Conservation (phyloP, 1,140 invertebrate genomes). For the Akabosia matsudoensis region DNA sequence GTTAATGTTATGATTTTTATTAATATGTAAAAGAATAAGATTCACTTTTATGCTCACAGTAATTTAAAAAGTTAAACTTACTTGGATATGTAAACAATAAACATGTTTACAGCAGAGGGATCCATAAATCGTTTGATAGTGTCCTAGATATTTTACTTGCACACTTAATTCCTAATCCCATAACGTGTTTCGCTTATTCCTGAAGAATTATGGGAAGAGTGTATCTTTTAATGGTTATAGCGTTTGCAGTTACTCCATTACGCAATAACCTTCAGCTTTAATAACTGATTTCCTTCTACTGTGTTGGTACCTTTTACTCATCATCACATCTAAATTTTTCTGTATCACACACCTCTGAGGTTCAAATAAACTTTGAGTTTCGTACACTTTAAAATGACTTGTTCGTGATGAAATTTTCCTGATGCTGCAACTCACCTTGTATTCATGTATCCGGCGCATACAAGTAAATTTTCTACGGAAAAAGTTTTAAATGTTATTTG, state of each 20-base stretch:
- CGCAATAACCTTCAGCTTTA: constrained; percentile 19
- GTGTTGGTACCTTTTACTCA: neutral
- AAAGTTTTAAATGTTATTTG: no score
- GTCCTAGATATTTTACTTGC: constrained; percentile 14
- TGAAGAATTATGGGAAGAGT: neutral
- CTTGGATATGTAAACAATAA: no score
- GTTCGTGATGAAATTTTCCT: no score
- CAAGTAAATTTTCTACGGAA: no score
- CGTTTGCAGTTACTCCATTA: neutral
- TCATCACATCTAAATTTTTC: neutral
- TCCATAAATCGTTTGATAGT: neutral
- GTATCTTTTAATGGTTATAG: neutral
- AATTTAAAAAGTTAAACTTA: no score
- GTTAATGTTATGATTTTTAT: constrained; percentile 16
- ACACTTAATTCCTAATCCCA: neutral
- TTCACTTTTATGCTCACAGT: no score
- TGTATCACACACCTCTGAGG: neutral
- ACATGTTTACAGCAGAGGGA: neutral
- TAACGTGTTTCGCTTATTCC: neutral
- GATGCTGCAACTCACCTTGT: no score
- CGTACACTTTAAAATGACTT: no score
- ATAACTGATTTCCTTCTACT: neutral
- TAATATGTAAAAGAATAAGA: no score
- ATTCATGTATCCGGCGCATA: no score
- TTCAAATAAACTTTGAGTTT: no score